Base-by-base conservation (phyloP, 2,797 vertebrate species). In the Lutjanus argentimaculatus region DNA sequence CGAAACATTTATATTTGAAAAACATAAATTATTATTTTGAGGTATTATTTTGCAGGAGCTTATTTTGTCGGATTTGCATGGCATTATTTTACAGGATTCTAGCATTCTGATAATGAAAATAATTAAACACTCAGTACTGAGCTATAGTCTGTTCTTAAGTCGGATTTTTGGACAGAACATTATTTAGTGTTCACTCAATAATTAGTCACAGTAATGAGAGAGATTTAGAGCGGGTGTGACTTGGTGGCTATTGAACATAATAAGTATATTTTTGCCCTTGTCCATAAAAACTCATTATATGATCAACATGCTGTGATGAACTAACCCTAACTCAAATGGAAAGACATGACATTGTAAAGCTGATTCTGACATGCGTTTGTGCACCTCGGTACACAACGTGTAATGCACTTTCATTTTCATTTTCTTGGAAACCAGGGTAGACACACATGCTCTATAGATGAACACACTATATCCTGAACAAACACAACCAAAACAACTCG, bases 11-110 rank as follows among this genome's bases (percentile, higher is more conserved):
- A 43, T 21, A 71, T 75, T 67, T 64, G 8, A 49, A 58, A 78
- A 74, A 1, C 16, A 72, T 46, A 55, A 73, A 75, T 67, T 46
- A 74, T 79, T 79, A 58, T 51, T 73, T 57, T 36, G 45, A 86
- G 76, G 72, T 77, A 52, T 77, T 85, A 82, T 80, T 88, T 81
- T 61, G 71, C 63, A 52, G 62, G 40, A 62, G 76, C 63, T 86
- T 80, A 84, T 77, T 77, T 83, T 42, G 56, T 42, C 8, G 21
- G 80, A 88, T 90, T 87, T 87, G 84, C 85, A 84, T 80, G 30
- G 55, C 59, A 83, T 79, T 86, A 82, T 82, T 84, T 85, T 75
- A 85, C 69, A 72, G 68, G 57, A 87, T 78, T 88, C 22, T 46
- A 59, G 42, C 66, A 71, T 71, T 72, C n/a, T 65, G 67, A 77